phyloP scores from a whole-genome alignment of 2,888 invertebrate species.

The Coecobrya sp. region DNA sequence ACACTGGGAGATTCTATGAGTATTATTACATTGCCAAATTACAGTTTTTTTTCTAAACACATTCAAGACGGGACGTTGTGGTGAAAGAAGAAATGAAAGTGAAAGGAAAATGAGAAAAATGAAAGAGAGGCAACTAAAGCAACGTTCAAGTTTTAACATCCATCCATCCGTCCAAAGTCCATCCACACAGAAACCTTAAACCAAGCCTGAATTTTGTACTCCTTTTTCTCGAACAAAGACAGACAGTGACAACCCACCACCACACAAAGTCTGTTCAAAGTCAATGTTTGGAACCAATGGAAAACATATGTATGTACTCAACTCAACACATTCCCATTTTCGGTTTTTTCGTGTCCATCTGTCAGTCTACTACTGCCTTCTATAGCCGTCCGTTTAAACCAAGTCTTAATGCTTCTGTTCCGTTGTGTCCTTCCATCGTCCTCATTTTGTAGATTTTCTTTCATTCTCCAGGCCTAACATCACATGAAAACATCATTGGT shows the following conservation, averaged over 20 bases:
- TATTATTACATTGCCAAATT: slow-evolving; percentile 49
- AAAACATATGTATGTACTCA: slow-evolving; percentile 74
- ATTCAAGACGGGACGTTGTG: background rate
- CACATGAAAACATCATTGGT: background rate
- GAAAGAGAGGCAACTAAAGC: background rate
- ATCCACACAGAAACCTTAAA: slow-evolving; percentile 14
- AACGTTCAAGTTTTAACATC: slow-evolving; percentile 7
- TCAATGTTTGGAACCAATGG: slow-evolving; percentile 73
- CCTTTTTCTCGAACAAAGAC: background rate
- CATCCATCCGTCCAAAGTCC: slow-evolving; percentile 29
- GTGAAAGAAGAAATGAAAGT: slow-evolving; percentile 36
- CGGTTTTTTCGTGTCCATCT: slow-evolving; percentile 60
- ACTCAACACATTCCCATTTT: background rate
- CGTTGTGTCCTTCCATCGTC: background rate
- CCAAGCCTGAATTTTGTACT: slow-evolving; percentile 30
- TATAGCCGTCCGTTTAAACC: background rate
- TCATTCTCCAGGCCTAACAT: no score
- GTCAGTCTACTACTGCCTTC: slow-evolving; percentile 52
- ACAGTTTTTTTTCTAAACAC: background rate
- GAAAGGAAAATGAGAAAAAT: slow-evolving; percentile 33
- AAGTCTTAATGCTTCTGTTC: background rate
- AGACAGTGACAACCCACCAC: background rate
- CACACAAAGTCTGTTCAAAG: slow-evolving; percentile 48
- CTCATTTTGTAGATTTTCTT: slow-evolving; percentile 3
- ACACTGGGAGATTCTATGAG: background rate